These are phyloP conservation scores for Rhadina sibilatrix DNA, from an alignment of 2,113 vertebrate genomes.

Conservation along the genomic window DNA sequence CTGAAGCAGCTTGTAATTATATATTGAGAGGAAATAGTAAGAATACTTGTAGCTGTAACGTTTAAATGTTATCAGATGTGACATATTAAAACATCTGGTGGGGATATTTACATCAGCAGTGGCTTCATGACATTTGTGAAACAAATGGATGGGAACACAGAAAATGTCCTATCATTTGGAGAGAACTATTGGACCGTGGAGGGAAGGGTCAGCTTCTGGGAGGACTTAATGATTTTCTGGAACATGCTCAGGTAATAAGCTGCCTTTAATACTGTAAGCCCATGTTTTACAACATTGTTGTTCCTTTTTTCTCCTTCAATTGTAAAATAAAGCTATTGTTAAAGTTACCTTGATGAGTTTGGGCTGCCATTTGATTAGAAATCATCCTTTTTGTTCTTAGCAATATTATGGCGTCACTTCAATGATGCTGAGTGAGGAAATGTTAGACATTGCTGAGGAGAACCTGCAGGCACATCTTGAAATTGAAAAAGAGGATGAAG, in stretches of 20 bases:
- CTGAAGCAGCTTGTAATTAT: not conserved
- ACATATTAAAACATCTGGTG: not conserved
- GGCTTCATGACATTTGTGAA: constrained; percentile 80
- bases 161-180: constrained; percentile 88
- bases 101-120: constrained; percentile 73
- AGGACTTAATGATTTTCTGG: constrained; percentile 86
- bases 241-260: constrained; percentile 84
- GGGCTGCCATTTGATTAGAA: not conserved
- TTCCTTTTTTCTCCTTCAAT: not conserved
- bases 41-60: not conserved
- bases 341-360: not conserved
- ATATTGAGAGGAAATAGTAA: not conserved
- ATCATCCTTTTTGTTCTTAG: constrained; percentile 65
- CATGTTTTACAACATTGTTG: not conserved
- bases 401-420: constrained; percentile 83
- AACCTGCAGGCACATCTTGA: constrained; percentile 74
- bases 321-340: not conserved
- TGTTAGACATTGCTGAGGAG: constrained; percentile 81
- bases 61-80: not conserved
- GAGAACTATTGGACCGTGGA: constrained; percentile 87
- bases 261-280: not conserved
- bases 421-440: constrained; percentile 74
- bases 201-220: constrained; percentile 87
- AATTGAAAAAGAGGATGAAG: constrained; percentile 71
- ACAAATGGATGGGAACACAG: constrained; percentile 84